Percentiles rank a stretch among this genome's conserved stretches.
Evolutionary conservation across 2,113 vertebrate genomes (phyloP).

Genomic region (Takifugu bimaculatus): DNA sequence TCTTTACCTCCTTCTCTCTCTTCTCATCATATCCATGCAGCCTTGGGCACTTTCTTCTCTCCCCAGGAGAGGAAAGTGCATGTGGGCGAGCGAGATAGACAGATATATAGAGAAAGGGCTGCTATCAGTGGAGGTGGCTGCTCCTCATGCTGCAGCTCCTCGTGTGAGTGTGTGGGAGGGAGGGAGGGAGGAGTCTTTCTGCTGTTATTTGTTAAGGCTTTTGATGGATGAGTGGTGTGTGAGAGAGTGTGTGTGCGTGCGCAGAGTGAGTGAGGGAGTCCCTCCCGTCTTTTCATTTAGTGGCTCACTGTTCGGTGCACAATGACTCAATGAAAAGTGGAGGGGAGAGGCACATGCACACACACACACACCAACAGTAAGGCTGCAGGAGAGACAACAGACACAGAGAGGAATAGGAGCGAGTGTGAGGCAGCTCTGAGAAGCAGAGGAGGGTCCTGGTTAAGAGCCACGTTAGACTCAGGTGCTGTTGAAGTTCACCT

Average conservation of each 20-base stretch:
- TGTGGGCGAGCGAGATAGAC: slow-evolving; percentile 36
- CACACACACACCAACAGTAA: slow-evolving; percentile 43
- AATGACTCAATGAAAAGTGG: slow-evolving; percentile 72
- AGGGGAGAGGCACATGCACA: slow-evolving; percentile 61
- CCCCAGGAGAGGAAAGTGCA: slow-evolving; percentile 25
- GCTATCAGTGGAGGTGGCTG: slow-evolving; percentile 53
- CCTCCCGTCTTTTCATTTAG: slow-evolving; percentile 47
- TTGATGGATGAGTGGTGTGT: slow-evolving; percentile 81
- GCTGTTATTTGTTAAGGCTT: slow-evolving; percentile 76
- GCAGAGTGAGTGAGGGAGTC: slow-evolving; percentile 57
- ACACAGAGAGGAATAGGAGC: slow-evolving; percentile 34
- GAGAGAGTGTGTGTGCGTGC: slow-evolving; percentile 30
- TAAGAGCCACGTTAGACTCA: slow-evolving; percentile 43
- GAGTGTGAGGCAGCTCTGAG: slow-evolving; percentile 12
- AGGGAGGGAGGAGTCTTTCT: slow-evolving; percentile 68
- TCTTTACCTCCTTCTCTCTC: not conserved
- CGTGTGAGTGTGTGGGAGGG: slow-evolving; percentile 3
- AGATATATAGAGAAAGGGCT: slow-evolving; percentile 24
- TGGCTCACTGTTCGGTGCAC: slow-evolving; percentile 65
- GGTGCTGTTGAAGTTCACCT: slow-evolving; percentile 43
- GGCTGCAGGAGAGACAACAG: slow-evolving; percentile 44
- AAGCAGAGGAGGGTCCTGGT: not conserved
- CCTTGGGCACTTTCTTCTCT: slow-evolving; percentile 34
- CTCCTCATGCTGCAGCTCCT: slow-evolving; percentile 46
- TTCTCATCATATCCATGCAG: slow-evolving; percentile 36